These are phyloP conservation scores for Oegoconia quadripuncta DNA, from an alignment of 2,888 invertebrate species.

Conservation along the genomic window DNA sequence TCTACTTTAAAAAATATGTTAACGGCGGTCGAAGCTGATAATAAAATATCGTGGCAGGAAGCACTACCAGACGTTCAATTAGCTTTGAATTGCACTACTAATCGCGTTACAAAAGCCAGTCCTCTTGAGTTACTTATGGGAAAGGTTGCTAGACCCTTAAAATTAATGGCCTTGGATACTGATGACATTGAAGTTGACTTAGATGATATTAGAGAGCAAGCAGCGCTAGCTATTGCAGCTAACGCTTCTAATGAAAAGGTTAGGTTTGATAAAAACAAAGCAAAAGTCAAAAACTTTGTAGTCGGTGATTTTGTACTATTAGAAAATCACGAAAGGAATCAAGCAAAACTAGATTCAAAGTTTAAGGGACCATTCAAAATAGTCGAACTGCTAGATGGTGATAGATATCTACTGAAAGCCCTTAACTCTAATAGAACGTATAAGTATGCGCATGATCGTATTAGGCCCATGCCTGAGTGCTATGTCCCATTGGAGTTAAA, in stretches of 20 bases:
- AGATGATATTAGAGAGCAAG: conserved; percentile 8
- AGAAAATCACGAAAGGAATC: conserved; percentile 20
- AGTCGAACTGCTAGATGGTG: conserved; percentile 17
- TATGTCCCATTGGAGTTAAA: too few species aligned
- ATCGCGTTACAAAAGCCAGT: conserved; percentile 25
- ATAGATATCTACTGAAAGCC: conserved; percentile 17
- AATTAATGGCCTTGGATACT: conserved; percentile 18
- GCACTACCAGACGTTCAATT: conserved; percentile 28
- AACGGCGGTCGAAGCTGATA: conserved; percentile 22
- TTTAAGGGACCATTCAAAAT: conserved; percentile 22
- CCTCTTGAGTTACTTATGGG: conserved; percentile 30
- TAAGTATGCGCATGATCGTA: conserved; percentile 26
- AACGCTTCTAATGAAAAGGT: conserved; percentile 15
- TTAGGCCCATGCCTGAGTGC: too few species aligned
- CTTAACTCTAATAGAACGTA: conserved; percentile 18
- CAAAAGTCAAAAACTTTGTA: conserved; percentile 9
- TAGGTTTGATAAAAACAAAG: conserved; percentile 17
- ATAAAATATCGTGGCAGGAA: conserved; percentile 27
- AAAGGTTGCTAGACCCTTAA: too few species aligned
- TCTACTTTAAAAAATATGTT: conserved; percentile 24
- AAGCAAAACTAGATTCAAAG: conserved; percentile 24
- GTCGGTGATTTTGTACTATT: conserved; percentile 24
- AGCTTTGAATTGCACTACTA: conserved; percentile 26
- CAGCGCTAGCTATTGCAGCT: conserved; percentile 7
- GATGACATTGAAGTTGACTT: too few species aligned